Base-by-base conservation (phyloP, 2,888 invertebrate genomes). In the Pecten maximus region DNA sequence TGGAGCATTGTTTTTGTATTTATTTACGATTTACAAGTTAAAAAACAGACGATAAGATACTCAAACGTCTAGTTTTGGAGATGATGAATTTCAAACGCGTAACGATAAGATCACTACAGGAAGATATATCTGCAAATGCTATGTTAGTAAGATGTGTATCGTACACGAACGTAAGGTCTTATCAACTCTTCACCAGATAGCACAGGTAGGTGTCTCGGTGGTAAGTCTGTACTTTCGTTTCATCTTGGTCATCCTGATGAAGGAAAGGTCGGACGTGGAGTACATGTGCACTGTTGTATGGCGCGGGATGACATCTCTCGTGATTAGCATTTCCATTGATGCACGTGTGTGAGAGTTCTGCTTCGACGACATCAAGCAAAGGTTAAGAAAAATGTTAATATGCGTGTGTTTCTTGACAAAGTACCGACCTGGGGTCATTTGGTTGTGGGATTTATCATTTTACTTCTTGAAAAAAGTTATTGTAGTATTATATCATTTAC, bases 201-300 rank as follows among this genome's bases (percentile, higher is more conserved):
- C 16, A 35, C 74, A 28, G 35, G 28, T 74, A 74, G 74, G 74
- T 74, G 74, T 28, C 74, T 35, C 28, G 6, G 74, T 74, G 28
- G 74, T 74, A 74, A 54, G 35, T 74, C 74, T 28, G 10, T 28
- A 28, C 74, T 74, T 19, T 35, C 35, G 4, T 74, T 74, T 74
- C 74, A 74, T 74, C 35, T 74, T 74, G 28, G 74, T 35, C 74
- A 74, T 74, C 35, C 28, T 74, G 74, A 74, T 74, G 74, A 74
- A 0, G 35, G 74, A 28, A 74, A 74, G 74, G 28, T 74, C 23
- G 74, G 35, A 12, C 35, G 74, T 35, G 74, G 23, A 74, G 74
- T 74, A 35, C 74, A 74, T 16, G 74, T 74, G 74, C 28, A 74
- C 74, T 74, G 35, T 35, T 28, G 23, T 35, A 28, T 74, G 8